These are phyloP conservation scores for Achlya flavicornis DNA, from an alignment of 2,888 invertebrate species.

Conservation along the genomic window DNA sequence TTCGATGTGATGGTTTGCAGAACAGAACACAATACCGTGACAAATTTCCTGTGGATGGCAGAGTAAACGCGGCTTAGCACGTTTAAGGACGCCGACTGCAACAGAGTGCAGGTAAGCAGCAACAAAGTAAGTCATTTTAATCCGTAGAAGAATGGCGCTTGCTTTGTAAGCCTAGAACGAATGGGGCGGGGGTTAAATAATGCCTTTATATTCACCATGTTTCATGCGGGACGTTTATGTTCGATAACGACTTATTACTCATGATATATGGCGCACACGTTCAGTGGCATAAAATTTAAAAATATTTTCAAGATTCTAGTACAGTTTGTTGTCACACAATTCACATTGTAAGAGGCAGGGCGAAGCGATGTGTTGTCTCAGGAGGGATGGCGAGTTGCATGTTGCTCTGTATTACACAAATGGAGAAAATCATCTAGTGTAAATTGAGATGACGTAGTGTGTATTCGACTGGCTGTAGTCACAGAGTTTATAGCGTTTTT, in stretches of 20 bases:
- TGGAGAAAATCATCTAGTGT: not conserved
- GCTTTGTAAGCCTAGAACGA: slow-evolving; percentile 57
- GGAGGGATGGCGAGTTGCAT: too few species aligned
- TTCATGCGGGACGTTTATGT: slow-evolving; percentile 28
- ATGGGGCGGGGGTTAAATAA: slow-evolving; percentile 56
- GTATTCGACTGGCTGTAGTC: too few species aligned
- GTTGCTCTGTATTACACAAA: too few species aligned
- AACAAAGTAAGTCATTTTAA: slow-evolving; percentile 72
- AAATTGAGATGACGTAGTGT: not conserved
- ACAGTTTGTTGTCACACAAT: not conserved
- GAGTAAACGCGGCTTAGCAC: slow-evolving; percentile 23
- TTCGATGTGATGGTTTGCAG: not conserved
- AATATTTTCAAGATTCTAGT: slow-evolving; percentile 5
- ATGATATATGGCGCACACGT: slow-evolving; percentile 11
- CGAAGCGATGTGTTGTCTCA: too few species aligned
- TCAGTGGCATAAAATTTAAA: not conserved
- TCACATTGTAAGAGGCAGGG: not conserved
- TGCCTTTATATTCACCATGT: slow-evolving; percentile 42
- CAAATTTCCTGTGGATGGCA: slow-evolving; percentile 38
- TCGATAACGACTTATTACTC: slow-evolving; percentile 27
- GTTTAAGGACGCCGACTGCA: slow-evolving; percentile 30
- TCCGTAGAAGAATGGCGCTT: slow-evolving; percentile 59
- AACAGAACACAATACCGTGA: slow-evolving; percentile 28
- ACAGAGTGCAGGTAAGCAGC: slow-evolving; percentile 49
- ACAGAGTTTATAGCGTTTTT: too few species aligned